Evolutionary conservation across 2,888 invertebrate species (phyloP), one percentile per base, ranked within the genome.

Genomic region (Microctonus hyperodae): DNA sequence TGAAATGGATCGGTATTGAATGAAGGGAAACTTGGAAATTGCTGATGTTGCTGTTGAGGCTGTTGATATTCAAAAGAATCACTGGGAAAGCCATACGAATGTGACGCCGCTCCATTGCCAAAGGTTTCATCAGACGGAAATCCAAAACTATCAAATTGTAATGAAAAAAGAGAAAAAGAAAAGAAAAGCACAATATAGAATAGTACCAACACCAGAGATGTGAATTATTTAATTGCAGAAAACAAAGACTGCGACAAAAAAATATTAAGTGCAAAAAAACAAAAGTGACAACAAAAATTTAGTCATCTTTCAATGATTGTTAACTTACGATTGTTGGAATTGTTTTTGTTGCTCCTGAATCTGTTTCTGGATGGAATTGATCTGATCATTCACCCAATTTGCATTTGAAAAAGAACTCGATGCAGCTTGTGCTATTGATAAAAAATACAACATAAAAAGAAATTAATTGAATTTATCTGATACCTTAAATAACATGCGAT

Each of bases 271-370:
- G 23, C 9, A 10, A 11, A 25, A 51, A 7, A 9, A 23, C 58
- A 67, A 64, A 68, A 56, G 69, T 48, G 37, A 68, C 7, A 65
- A 25, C 35, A 51, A 33, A 63, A n/a, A 57, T 57, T 57, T 20
- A 20, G 48, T 56, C 9, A 3, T 57, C 53, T 13, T 37, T 50
- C 4, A 57, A 16, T 57, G 28, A 59, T 48, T 66, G 4, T 16
- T 1, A 51, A 77, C 79, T 76, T 65, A 80, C 81, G 76, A 68
- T 64, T 76, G 74, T 35, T 78, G 77, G 7, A 78, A 67, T 64
- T 76, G 74, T 33, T 78, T 76, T 10, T 78, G 78, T 1, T 16
- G 16, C 7, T 3, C 9, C 7, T 16, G 55, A 9, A 73, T 66
- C 33, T 70, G 70, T 1, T 69, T 68, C 22, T 74, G 71, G 10